Base-by-base conservation (phyloP, 2,888 invertebrate species). In the Callimorpha dominula region DNA sequence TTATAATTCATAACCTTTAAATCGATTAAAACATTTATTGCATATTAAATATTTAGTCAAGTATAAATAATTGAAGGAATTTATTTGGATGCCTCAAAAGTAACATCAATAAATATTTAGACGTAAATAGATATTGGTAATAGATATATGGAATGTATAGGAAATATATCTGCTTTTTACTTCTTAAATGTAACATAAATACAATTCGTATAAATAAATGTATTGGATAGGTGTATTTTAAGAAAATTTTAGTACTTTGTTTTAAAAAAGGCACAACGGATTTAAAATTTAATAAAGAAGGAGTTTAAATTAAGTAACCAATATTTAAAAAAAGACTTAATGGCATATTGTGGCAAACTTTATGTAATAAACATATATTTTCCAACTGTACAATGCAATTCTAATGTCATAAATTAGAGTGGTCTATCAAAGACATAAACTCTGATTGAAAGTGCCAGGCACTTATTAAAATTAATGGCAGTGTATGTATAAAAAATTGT, bases 221-320 rank as follows among this genome's bases (percentile, higher is more conserved):
- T 73, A 54, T 81, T 79, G 74, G 68, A 81, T 68, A 76, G 70
- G 67, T 80, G 31, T 31, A 31, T 31, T 31, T 78, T 74, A 78
- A 83, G 81, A 76, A 79, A 80, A 83, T 82, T 82, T 85, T 86
- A 85, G 81, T 82, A 82, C 83, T 84, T 85, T 76, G 81, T 87
- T 86, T 84, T 76, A 88, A 92, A 88, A 86, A 92, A 92, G 92
- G 92, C 92, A 92, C 92, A 87, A 88, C 85, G 85, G 88, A 91
- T 84, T 80, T 74, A 82, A 85, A 86, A 85, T 78, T 81, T 70
- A 81, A 79, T 82, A 74, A 71, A 75, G 66, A 62, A 71, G 65
- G 62, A 70, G 68, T 70, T 57, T 68, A 64, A 70, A 31, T 65
- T 46, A 63, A 68, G 62, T 68, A 68, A 60, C 43, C 8, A 57